phyloP scores from a whole-genome alignment of 2,797 vertebrate genomes.

The Tapirus indicus region DNA sequence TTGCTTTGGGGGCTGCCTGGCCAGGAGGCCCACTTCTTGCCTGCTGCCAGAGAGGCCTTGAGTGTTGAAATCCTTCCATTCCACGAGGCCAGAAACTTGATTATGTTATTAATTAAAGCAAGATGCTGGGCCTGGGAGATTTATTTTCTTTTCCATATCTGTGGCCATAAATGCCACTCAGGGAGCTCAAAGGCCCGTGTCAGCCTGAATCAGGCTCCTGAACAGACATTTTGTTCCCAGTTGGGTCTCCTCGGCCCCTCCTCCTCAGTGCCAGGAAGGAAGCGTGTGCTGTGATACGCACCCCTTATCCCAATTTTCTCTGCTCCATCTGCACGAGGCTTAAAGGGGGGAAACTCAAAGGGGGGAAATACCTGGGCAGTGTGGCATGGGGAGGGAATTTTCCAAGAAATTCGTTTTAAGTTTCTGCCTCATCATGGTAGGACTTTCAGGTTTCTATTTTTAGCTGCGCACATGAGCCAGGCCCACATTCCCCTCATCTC shows the following conservation, averaged over 20 bases:
- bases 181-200: conserved; percentile 83
- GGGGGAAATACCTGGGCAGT: conserved; percentile 73
- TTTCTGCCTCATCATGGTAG: conserved; percentile 79
- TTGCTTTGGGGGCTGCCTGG: background rate
- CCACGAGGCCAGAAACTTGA: conserved; percentile 72
- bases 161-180: conserved; percentile 83
- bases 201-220: conserved; percentile 83
- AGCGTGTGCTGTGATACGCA: conserved; percentile 62
- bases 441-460: conserved; percentile 76
- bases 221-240: conserved; percentile 85
- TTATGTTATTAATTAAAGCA: conserved; percentile 87
- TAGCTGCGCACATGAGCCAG: conserved; percentile 43
- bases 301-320: conserved; percentile 53
- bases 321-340: conserved; percentile 64
- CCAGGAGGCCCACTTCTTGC: conserved; percentile 19
- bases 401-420: conserved; percentile 82
- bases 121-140: conserved; percentile 82
- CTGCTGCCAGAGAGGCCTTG: conserved; percentile 69
- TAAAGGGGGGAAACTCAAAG: conserved; percentile 77
- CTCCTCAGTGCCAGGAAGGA: conserved; percentile 80
- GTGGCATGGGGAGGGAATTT: conserved; percentile 70
- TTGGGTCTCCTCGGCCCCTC: conserved; percentile 68
- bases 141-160: conserved; percentile 89
- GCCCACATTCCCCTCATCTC: conserved; percentile 43
- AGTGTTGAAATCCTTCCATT: conserved; percentile 79